Conservation (phyloP, 2,113 vertebrate genomes). For the Clinocottus analis region DNA sequence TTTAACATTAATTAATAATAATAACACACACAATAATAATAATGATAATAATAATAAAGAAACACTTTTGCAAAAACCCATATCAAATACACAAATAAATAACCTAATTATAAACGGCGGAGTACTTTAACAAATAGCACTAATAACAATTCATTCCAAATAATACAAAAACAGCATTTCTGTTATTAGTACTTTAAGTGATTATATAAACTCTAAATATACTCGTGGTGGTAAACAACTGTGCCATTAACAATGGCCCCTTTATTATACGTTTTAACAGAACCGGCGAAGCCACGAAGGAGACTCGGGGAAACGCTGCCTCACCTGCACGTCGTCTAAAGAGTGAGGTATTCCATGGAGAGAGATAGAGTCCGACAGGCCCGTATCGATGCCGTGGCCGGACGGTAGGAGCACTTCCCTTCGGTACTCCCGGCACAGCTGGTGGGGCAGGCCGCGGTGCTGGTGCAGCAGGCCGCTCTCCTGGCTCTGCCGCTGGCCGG, state of each 20-base stretch:
- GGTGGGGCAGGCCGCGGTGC: conserved; percentile 94
- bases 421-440: conserved; percentile 97
- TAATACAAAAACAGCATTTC: neutral
- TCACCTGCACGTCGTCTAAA: conserved; percentile 98
- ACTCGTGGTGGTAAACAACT: neutral
- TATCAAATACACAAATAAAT: neutral
- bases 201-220: neutral
- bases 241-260: neutral
- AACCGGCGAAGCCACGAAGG: neutral
- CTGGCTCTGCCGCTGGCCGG: conserved; percentile 95
- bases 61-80: neutral
- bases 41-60: neutral
- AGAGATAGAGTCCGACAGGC: conserved; percentile 92
- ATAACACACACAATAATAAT: neutral
- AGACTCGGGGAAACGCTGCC: conserved; percentile 16
- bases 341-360: conserved; percentile 98
- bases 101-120: neutral
- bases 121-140: neutral
- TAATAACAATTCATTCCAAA: neutral
- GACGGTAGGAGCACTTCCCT: conserved; percentile 95
- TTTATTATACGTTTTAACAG: neutral
- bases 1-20: neutral
- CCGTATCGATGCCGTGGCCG: conserved; percentile 93
- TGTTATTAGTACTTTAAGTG: no score
- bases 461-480: conserved; percentile 95